Conservation (phyloP, 2,113 vertebrate species). For the Seriola quinqueradiata region DNA sequence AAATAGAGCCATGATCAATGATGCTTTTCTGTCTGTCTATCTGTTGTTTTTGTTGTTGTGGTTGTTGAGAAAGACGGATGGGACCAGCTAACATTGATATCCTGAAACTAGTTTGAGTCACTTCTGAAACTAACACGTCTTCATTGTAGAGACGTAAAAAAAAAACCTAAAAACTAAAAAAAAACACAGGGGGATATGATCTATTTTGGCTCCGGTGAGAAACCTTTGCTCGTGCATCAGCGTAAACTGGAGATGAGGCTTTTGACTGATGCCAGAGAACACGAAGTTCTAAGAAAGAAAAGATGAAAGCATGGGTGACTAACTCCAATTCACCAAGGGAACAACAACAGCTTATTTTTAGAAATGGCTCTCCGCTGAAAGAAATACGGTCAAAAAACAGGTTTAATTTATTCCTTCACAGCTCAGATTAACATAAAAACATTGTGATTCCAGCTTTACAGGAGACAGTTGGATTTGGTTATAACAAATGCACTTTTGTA, state of each 20-base stretch:
- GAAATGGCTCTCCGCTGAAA: slow-evolving; percentile 7
- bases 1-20: background rate
- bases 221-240: background rate
- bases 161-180: no score
- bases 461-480: background rate
- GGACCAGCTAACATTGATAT: background rate
- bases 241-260: slow-evolving; percentile 7
- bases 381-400: background rate
- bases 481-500: no score
- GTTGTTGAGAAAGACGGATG: background rate
- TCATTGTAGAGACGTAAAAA: no score
- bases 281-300: background rate
- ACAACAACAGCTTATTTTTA: slow-evolving; percentile 37
- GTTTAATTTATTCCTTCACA: slow-evolving; percentile 6
- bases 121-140: no score
- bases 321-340: slow-evolving; percentile 19
- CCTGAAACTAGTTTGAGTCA: no score
- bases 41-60: no score
- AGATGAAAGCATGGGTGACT: slow-evolving; percentile 34
- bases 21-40: background rate
- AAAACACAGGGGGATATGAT: no score
- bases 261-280: slow-evolving; percentile 8
- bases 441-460: background rate
- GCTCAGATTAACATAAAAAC: slow-evolving; percentile 28
- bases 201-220: background rate